Percentiles rank a stretch among this genome's conserved stretches.
These are phyloP conservation scores for Molothrus aeneus DNA, from an alignment of 2,797 vertebrate species.

Conservation along the genomic window DNA sequence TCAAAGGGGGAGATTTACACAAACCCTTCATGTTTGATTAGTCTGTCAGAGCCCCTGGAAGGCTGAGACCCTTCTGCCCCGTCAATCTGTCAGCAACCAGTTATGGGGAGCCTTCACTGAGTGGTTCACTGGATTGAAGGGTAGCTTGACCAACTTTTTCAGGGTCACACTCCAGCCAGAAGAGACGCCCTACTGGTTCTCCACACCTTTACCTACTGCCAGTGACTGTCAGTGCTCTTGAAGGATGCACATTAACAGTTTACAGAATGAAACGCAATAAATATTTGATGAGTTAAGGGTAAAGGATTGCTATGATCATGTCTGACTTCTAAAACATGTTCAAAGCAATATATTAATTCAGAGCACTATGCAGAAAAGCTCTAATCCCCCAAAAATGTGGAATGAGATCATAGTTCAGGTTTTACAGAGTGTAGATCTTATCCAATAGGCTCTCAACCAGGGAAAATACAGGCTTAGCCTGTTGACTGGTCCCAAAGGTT, in stretches of 20 bases:
- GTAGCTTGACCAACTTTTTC: accelerated
- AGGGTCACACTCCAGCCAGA: background rate
- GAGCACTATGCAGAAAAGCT: background rate
- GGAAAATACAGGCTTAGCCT: background rate
- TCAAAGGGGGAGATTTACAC: background rate
- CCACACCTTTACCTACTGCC: background rate
- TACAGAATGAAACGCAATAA: background rate
- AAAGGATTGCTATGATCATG: background rate
- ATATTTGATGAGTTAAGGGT: background rate
- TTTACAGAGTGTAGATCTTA: background rate
- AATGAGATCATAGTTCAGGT: accelerated
- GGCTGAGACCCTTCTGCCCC: background rate
- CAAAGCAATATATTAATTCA: background rate
- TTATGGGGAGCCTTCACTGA: no score
- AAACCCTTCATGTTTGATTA: background rate
- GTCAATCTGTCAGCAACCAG: accelerated
- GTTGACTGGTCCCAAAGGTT: accelerated
- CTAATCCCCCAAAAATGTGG: accelerated
- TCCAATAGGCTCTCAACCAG: accelerated
- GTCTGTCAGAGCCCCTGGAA: background rate
- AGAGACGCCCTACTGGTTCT: background rate
- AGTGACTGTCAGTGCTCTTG: accelerated
- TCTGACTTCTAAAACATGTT: background rate
- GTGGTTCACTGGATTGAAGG: background rate
- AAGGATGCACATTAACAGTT: background rate